These are phyloP conservation scores for Arvicanthis niloticus DNA, from an alignment of 2,113 vertebrate species.

Conservation along the genomic window DNA sequence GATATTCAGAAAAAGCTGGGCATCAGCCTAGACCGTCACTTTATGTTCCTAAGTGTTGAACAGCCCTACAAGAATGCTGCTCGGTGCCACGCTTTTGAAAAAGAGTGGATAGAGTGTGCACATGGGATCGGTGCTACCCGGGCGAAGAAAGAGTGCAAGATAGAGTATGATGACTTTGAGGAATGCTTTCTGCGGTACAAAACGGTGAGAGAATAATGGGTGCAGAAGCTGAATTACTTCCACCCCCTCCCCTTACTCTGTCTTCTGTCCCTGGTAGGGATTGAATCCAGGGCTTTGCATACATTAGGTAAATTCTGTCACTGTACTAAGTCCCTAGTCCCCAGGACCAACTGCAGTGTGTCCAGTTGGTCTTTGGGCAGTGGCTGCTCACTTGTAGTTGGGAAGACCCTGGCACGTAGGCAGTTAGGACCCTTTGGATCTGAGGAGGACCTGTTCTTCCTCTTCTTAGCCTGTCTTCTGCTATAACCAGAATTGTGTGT, in stretches of 20 bases:
- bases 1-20: constrained; percentile 91
- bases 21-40: constrained; percentile 90
- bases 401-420: constrained; percentile 16
- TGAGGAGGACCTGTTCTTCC: neutral
- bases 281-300: neutral
- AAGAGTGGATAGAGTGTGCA: constrained; percentile 95
- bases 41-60: constrained; percentile 88
- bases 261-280: neutral
- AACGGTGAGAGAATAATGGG: constrained; percentile 84
- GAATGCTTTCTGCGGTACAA: constrained; percentile 93
- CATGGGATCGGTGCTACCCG: constrained; percentile 92
- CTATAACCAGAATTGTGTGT: neutral
- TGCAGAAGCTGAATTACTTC: neutral
- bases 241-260: neutral
- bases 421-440: constrained; percentile 1
- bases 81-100: constrained; percentile 94
- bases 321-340: neutral
- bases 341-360: neutral
- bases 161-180: constrained; percentile 93
- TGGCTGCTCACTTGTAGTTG: neutral
- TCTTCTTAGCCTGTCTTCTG: neutral
- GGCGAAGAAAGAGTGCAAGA: constrained; percentile 91
- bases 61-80: constrained; percentile 86
- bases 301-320: neutral
- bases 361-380: neutral